Evolutionary conservation across 2,797 vertebrate species (phyloP), one percentile per base, ranked within the genome.

Genomic region (Nannoperca obscura): DNA sequence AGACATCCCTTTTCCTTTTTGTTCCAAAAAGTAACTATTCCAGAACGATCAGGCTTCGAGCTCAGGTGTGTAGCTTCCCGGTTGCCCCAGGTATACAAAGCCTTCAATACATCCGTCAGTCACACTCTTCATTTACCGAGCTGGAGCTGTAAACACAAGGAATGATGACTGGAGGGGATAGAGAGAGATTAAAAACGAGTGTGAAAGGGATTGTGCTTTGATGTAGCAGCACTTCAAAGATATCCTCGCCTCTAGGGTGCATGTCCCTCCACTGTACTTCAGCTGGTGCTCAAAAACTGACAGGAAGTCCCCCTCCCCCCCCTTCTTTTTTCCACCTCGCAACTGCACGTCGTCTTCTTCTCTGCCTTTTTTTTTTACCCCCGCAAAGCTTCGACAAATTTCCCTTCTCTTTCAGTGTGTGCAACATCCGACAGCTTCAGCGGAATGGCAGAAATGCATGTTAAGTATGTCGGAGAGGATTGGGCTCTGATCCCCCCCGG

Each of bases 191-290:
- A 61, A 82, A 83, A 85, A 69, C 42, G 70, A 47, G 53, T 57
- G 27, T 13, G 77, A 68, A 71, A 72, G 67, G 50, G 47, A 75
- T 63, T 49, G 65, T 9, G 68, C 86, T 88, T 91, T 92, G 89
- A 92, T 88, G 86, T 86, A 42, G 74, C 78, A 50, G 19, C 78
- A 78, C 91, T 92, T 92, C 87, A 92, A 90, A 91, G 74, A 84
- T 79, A 53, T 44, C 81, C 63, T 54, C 30, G 57, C 83, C 83
- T 87, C 42, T 24, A 17, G 86, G 88, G 84, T 63, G 74, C 24
- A 1, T 11, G 80, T 81, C 85, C 81, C 74, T 82, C 67, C 59
- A 59, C 82, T 75, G 83, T 86, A 86, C 64, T 46, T 71, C 36
- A 5, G 49, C 81, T 78, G 30, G 0, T 20, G 57, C 67, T 80